Conservation (phyloP, 1,140 invertebrate genomes). For the Sinella curviseta region DNA sequence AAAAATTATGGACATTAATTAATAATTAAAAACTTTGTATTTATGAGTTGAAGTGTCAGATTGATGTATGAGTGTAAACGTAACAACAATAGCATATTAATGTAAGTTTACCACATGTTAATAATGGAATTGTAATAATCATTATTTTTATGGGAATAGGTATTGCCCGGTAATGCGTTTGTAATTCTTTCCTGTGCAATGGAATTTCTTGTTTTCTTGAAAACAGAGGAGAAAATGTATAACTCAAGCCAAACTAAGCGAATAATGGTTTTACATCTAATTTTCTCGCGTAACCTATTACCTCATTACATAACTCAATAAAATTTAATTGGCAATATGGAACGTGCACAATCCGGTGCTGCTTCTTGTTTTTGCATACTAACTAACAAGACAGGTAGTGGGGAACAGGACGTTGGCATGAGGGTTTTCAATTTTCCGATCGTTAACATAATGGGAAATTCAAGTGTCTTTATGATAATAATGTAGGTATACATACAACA, state of each 20-base stretch:
- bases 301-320: not conserved
- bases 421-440: no score
- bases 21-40: not conserved
- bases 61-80: not conserved
- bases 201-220: not conserved
- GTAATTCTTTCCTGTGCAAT: not conserved
- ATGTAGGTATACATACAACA: no score
- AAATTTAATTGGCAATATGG: no score
- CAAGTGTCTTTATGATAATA: no score
- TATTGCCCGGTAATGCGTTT: not conserved
- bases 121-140: not conserved
- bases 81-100: not conserved
- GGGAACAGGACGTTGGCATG: no score
- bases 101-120: not conserved
- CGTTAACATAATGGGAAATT: no score
- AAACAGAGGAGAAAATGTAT: not conserved
- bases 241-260: no score
- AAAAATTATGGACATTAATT: not conserved
- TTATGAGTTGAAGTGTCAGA: not conserved
- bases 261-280: not conserved
- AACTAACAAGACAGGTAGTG: no score
- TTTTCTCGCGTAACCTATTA: not conserved
- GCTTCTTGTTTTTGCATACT: no score
- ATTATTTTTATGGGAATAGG: not conserved
- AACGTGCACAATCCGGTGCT: no score